These are phyloP conservation scores for Axis porcinus DNA, from an alignment of 2,113 vertebrate species.

Conservation along the genomic window DNA sequence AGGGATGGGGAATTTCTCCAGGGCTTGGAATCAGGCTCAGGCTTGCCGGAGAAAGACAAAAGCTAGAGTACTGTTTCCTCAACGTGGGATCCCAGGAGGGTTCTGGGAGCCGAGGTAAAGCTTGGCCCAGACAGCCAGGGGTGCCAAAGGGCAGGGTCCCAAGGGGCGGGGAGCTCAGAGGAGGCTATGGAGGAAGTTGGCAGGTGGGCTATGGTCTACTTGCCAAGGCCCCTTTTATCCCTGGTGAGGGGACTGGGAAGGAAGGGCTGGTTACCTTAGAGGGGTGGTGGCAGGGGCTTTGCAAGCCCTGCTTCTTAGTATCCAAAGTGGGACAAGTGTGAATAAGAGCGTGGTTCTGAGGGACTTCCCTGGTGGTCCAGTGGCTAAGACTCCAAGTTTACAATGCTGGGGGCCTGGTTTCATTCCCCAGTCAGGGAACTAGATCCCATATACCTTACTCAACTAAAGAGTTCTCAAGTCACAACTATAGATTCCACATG, in stretches of 20 bases:
- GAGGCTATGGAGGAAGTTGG: neutral
- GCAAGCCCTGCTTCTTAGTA: neutral
- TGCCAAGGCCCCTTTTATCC: neutral
- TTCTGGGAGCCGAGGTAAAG: neutral
- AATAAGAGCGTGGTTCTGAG: neutral
- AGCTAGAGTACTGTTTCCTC: neutral
- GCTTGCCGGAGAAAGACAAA: neutral
- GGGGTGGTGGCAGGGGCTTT: neutral
- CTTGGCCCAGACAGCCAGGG: neutral
- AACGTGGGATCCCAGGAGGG: neutral
- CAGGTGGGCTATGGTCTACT: neutral
- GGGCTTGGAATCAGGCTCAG: neutral
- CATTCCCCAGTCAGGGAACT: neutral
- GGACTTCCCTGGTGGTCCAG: neutral
- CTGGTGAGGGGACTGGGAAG: neutral
- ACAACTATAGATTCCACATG: neutral
- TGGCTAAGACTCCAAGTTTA: neutral
- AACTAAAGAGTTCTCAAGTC: neutral
- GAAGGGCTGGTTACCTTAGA: neutral
- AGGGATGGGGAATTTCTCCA: neutral
- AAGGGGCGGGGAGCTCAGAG: accelerated
- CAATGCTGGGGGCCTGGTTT: neutral
- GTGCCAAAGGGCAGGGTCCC: neutral
- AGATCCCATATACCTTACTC: neutral
- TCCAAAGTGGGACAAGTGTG: neutral